phyloP scores from a whole-genome alignment of 2,113 vertebrate genomes.

The Chaenogobius annularis region DNA sequence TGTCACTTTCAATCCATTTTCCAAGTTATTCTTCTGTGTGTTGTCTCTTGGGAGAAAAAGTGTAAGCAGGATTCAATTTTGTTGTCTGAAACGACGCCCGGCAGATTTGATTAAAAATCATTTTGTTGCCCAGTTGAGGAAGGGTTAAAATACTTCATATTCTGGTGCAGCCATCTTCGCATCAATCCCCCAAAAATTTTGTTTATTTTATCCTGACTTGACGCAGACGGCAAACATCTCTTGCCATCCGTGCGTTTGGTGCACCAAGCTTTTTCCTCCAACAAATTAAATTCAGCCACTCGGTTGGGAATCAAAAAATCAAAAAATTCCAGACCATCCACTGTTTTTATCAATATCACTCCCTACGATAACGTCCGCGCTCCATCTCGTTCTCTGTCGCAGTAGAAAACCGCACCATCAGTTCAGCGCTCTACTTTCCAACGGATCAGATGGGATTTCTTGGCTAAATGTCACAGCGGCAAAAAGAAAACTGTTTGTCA shows the following conservation, averaged over 20 bases:
- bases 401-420: slow-evolving; percentile 20
- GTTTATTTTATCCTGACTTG: not conserved
- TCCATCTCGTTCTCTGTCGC: slow-evolving; percentile 9
- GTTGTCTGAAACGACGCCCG: not conserved
- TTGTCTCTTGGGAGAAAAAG: not conserved
- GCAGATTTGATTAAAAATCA: not conserved
- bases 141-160: not conserved
- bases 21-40: too few species aligned
- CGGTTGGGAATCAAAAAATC: not conserved
- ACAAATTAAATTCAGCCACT: not conserved
- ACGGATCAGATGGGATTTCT: slow-evolving; percentile 13
- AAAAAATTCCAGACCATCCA: not conserved
- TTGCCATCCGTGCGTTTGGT: not conserved
- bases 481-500: slow-evolving; percentile 25
- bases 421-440: slow-evolving; percentile 39
- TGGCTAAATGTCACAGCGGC: slow-evolving; percentile 26
- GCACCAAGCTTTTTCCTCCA: not conserved
- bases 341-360: not conserved
- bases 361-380: not conserved
- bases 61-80: not conserved
- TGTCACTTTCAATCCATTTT: not conserved
- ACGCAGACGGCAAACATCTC: not conserved
- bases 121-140: not conserved
- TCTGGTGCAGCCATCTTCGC: not conserved
- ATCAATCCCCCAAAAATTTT: not conserved